These are phyloP conservation scores for Cercopithecus mona DNA, from an alignment of 2,113 vertebrate genomes.

Conservation along the genomic window DNA sequence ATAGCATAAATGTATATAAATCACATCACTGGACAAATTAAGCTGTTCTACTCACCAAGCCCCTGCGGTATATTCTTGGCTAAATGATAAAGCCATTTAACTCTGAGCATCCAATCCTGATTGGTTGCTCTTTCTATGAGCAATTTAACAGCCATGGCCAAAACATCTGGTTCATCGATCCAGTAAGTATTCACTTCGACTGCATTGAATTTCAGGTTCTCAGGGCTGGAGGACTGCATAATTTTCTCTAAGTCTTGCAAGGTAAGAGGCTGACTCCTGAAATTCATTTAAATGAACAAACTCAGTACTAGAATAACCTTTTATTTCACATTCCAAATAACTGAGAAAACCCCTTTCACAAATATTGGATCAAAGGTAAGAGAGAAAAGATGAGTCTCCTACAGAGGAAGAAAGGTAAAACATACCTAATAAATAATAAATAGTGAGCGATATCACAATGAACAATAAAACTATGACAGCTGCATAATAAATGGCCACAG, in stretches of 20 bases:
- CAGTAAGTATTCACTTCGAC: conserved; percentile 81
- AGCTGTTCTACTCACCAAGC: conserved; percentile 82
- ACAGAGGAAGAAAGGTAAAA: conserved; percentile 1
- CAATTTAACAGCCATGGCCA: conserved; percentile 90
- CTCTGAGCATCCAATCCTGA: conserved; percentile 94
- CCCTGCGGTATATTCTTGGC: conserved; percentile 87
- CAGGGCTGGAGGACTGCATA: conserved; percentile 86
- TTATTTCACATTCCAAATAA: conserved; percentile 33
- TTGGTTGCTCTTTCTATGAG: conserved; percentile 92
- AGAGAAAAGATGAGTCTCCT: not conserved
- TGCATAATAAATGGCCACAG: not conserved
- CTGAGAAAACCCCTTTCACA: not conserved
- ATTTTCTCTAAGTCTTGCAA: conserved; percentile 90
- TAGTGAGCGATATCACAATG: not conserved
- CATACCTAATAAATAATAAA: not conserved
- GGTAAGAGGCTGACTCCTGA: conserved; percentile 91
- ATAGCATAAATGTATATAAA: not conserved
- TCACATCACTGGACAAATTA: not conserved
- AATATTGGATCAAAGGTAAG: not conserved
- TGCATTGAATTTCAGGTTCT: conserved; percentile 86
- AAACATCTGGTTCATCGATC: conserved; percentile 85
- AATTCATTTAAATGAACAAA: conserved; percentile 55
- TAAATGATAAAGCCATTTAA: conserved; percentile 93
- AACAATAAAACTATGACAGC: not conserved
- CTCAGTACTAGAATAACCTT: conserved; percentile 12